Percentiles rank a stretch among this genome's conserved stretches.
Evolutionary conservation across 2,888 invertebrate genomes (phyloP).

Genomic region (Cabera pusaria): DNA sequence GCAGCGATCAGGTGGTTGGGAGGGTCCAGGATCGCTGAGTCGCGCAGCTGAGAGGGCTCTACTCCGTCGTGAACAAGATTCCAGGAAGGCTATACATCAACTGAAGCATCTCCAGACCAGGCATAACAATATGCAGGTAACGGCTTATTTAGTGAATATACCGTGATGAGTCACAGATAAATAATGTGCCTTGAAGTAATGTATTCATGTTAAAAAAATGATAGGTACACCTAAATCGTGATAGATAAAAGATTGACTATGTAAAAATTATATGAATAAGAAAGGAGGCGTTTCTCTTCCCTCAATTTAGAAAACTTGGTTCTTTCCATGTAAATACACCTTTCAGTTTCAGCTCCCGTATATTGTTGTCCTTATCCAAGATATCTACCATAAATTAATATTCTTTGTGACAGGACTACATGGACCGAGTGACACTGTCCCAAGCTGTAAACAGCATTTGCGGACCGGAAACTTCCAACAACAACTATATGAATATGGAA

Average conservation of each 20-base stretch:
- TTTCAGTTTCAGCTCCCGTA: too few relatives aligned
- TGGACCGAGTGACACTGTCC: slow-evolving; percentile 70
- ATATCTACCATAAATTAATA: too few relatives aligned
- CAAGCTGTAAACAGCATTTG: slow-evolving; percentile 77
- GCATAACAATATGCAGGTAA: slow-evolving; percentile 74
- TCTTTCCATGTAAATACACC: too few relatives aligned
- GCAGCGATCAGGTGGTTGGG: slow-evolving; percentile 62
- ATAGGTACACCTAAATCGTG: too few relatives aligned
- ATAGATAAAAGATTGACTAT: too few relatives aligned
- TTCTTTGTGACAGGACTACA: slow-evolving; percentile 62
- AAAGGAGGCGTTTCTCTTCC: too few relatives aligned
- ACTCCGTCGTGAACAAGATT: slow-evolving; percentile 71
- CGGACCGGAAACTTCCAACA: slow-evolving; percentile 58
- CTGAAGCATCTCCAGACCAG: slow-evolving; percentile 68
- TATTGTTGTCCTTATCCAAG: too few relatives aligned
- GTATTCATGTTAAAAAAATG: too few relatives aligned
- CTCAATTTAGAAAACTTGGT: too few relatives aligned
- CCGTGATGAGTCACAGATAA: background rate
- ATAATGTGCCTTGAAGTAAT: background rate
- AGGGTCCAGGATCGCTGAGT: slow-evolving; percentile 55
- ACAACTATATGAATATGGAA: slow-evolving; percentile 66
- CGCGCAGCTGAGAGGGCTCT: slow-evolving; percentile 71
- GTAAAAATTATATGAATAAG: too few relatives aligned
- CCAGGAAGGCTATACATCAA: slow-evolving; percentile 74
- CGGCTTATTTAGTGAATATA: background rate